Percentiles rank a stretch among this genome's conserved stretches.
These are phyloP conservation scores for Petroica traversi DNA, from an alignment of 2,113 vertebrate species.

Conservation along the genomic window DNA sequence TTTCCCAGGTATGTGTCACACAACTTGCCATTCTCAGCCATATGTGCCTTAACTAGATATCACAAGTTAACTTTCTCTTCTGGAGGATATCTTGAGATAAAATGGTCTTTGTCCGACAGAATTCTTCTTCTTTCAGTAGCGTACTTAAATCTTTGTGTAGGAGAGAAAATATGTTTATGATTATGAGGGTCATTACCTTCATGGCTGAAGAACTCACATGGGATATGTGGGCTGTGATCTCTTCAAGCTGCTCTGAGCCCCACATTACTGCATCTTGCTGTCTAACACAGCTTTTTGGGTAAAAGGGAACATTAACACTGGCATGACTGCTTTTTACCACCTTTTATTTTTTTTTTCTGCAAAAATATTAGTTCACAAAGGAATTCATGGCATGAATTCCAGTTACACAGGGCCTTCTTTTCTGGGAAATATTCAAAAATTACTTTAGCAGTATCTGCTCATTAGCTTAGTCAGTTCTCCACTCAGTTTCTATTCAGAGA, in stretches of 20 bases:
- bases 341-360: background rate
- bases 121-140: background rate
- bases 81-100: background rate
- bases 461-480: background rate
- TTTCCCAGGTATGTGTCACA: background rate
- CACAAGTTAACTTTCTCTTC: background rate
- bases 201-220: background rate
- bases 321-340: background rate
- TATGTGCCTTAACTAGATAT: background rate
- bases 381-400: background rate
- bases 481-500: background rate
- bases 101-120: background rate
- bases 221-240: background rate
- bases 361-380: background rate
- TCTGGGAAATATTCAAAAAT: background rate
- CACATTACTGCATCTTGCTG: rapidly evolving
- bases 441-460: background rate
- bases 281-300: background rate
- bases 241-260: background rate
- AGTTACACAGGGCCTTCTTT: background rate
- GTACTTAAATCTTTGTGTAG: background rate
- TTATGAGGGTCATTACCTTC: background rate
- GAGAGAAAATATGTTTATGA: constrained; percentile 11
- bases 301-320: background rate
- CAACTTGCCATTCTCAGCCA: background rate